Conservation (phyloP, 2,113 vertebrate species). For the Sylvilagus bachmani region DNA sequence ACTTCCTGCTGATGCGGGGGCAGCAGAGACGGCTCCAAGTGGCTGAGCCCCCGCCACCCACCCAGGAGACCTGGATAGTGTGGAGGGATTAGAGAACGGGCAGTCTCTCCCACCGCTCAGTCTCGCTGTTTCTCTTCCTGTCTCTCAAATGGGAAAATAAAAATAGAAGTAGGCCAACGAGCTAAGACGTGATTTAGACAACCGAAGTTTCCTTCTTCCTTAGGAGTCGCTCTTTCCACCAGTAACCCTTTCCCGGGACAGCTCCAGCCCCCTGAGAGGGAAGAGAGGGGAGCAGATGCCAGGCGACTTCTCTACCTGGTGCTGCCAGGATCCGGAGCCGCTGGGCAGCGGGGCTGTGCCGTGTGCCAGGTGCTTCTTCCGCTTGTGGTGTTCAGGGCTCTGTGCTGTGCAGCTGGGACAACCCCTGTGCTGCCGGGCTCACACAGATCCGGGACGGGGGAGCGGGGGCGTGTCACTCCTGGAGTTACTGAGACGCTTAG, state of each 20-base stretch:
- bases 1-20: too few relatives aligned
- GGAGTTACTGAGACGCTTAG: not conserved
- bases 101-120: too few relatives aligned
- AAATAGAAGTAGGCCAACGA: not conserved
- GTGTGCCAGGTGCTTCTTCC: not conserved
- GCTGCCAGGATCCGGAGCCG: not conserved
- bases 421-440: too few relatives aligned
- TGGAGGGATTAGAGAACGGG: too few relatives aligned
- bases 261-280: not conserved
- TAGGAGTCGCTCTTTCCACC: not conserved
- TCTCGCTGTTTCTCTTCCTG: too few relatives aligned
- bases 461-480: not conserved
- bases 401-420: too few relatives aligned
- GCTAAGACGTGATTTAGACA: not conserved
- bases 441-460: too few relatives aligned
- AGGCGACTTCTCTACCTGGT: not conserved
- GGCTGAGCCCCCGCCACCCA: too few relatives aligned
- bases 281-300: not conserved
- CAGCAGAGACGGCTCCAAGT: too few relatives aligned
- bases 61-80: too few relatives aligned
- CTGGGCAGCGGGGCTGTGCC: not conserved
- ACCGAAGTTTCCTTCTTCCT: not conserved
- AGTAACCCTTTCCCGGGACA: not conserved
- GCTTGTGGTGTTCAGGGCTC: too few relatives aligned
- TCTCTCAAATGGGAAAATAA: too few relatives aligned